A percentile compares a stretch with the other conserved stretches of the same genome.
Conservation (phyloP, 1,140 invertebrate species). For the Gryllus bimaculatus region DNA sequence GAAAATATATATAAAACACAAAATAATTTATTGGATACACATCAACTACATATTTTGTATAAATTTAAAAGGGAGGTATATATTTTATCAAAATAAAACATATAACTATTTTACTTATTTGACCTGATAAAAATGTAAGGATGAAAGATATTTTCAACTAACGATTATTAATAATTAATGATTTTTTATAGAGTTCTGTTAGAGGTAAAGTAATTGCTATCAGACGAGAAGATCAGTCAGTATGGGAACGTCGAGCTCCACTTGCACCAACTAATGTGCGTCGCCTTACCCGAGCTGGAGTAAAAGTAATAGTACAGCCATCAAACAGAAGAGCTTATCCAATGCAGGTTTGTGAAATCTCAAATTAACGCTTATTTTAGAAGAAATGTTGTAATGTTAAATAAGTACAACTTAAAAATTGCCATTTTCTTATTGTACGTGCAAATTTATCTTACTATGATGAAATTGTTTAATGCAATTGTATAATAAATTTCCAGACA, state of each 20-base stretch:
- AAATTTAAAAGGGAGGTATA: too few relatives aligned
- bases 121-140: too few relatives aligned
- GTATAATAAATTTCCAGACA: constrained; percentile 40
- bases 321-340: constrained; percentile 96
- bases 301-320: constrained; percentile 95
- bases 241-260: constrained; percentile 96
- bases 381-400: not conserved
- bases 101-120: too few relatives aligned
- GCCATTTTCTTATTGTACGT: not conserved
- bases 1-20: too few relatives aligned
- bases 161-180: too few relatives aligned
- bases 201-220: constrained; percentile 64
- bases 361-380: not conserved
- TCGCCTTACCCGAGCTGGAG: constrained; percentile 71
- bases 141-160: too few relatives aligned
- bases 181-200: constrained; percentile 9
- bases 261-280: constrained; percentile 86
- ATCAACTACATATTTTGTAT: too few relatives aligned
- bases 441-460: not conserved
- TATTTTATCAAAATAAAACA: too few relatives aligned
- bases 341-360: constrained; percentile 57
- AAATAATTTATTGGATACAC: too few relatives aligned
- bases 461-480: not conserved
- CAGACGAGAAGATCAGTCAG: constrained; percentile 87
- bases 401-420: not conserved